Base-by-base conservation (phyloP, 2,888 invertebrate species). In the Eubasilissa splendida region DNA sequence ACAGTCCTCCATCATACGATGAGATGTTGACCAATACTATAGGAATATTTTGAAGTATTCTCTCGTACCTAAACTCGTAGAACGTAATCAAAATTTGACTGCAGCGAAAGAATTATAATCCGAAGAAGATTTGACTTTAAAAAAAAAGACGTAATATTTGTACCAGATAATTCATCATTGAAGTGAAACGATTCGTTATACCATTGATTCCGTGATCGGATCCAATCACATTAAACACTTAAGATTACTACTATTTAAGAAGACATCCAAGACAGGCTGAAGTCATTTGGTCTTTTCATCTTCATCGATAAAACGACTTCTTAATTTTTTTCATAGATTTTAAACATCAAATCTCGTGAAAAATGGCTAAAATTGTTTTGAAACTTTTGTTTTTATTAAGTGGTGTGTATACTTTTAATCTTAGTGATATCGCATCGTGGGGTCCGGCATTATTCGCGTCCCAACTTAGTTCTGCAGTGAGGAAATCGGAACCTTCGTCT, bases 211-310 rank as follows among this genome's bases (percentile, higher is more conserved):
- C 66, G n/a, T 60, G 80, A 76, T 76, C 58, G 70, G 52, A 65
- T 11, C 80, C 31, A 73, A 80, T 80, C 52, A 52, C 2, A 68
- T 76, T 56, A 60, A 54, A 56, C n/a, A 77, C 70, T 77, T 59
- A 33, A 33, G 54, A 70, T 79, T 58, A 22, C 65, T 66, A 33
- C 59, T 80, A 80, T 80, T 76, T 80, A 80, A 80, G 76, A 80
- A 66, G 60, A 63, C 52, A n/a, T 68, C 54, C 58, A 42, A 0
- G n/a, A 58, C 33, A 68, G 68, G n/a, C 14, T 58, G 9, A 68
- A 59, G 50, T n/a, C 70, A 77, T 68, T 77, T 77, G 9, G 42
- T n/a, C 12, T 22, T 54, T 12, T 33, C 12, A 76, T 31, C 66
- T 66, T 22, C 22, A 7, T 53, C n/a, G 53, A 53, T 53, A 22